phyloP scores from a whole-genome alignment of 2,113 vertebrate species.

The Mus musculus region GRCm39 chr5:72884501-72885000 shows the following conservation, averaged over 20 bases:
- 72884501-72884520: not conserved
- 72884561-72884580: not conserved
- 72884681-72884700: not conserved
- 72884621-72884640: not conserved
- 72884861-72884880: not conserved
- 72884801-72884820: no score
- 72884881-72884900: not conserved
- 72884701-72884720: not conserved
- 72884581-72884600: not conserved
- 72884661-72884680: not conserved
- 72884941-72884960: not conserved
- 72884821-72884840: not conserved
- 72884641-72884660: not conserved
- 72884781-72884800: not conserved
- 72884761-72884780: not conserved
- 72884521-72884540: not conserved
- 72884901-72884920: not conserved
- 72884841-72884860: not conserved
- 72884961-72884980: not conserved
- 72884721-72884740: not conserved
- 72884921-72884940: not conserved
- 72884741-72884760: not conserved
- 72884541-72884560: not conserved
- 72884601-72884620: conserved; percentile 1
- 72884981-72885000: not conserved